Evolutionary conservation across 2,888 invertebrate genomes (phyloP), one percentile per base, ranked within the genome.

Genomic region (Caenorhabditis panamensis): DNA sequence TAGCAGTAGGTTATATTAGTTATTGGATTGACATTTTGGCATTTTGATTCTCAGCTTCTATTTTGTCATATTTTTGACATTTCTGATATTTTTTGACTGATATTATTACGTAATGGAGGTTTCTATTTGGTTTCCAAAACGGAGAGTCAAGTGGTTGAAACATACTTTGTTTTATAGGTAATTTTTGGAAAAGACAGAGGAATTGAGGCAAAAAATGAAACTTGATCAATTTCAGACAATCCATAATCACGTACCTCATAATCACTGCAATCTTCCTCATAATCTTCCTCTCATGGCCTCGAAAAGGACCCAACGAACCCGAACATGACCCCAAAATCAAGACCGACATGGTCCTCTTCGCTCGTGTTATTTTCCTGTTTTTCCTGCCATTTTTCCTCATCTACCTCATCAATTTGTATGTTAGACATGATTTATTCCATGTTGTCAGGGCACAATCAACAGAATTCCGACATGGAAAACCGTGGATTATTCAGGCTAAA

Each of bases 391-490:
- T 79, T 47, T 59, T 79, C 51, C 31, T 58, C 0, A 49, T 72
- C 8, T 72, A 62, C 20, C 49, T 79, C 16, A 31, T 72, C 9
- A 56, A 62, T 44, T 22, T 68, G 16, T 79, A 49, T 62, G 64
- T 72, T 6, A 44, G 67, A 51, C 56, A 72, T 31, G 20, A 72
- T 36, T 49, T 79, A 20, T 72, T 79, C 26, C 13, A 72, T 51
- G 63, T 79, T 16, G 63, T 72, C 0, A 47, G 79, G 36, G 56
- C 72, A 2, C 31, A 72, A 63, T 79, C 72, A 3, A 79, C 79
- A 4, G 71, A 53, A 26, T 18, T 28, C 11, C 37, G 75, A n/a
- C 75, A 75, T 24, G 66, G 53, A 4, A 28, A 61, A 31, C 18
- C 59, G 16, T 75, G 75, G 75, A 3, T 75, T 13, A n/a, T 41